Conservation (phyloP, 64 coral and sea anemone genomes). For the Actinia tenebrosa region DNA sequence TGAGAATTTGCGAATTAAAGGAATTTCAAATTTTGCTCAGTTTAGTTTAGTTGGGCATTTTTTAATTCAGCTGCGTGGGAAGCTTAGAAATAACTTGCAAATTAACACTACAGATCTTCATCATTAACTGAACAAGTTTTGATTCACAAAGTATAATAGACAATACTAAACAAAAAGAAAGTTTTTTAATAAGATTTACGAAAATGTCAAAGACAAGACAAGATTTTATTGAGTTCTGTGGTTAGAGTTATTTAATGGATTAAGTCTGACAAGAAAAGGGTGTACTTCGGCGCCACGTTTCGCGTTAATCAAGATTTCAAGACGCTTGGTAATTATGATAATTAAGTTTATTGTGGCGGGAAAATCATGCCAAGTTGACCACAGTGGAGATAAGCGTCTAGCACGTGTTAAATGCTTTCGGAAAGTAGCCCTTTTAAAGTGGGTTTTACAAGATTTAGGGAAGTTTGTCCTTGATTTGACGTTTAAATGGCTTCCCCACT, state of each 20-base stretch:
- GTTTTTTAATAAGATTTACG: background rate
- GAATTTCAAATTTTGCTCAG: too few species aligned
- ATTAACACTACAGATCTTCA: background rate
- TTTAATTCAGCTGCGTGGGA: too few species aligned
- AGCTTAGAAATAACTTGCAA: too few species aligned
- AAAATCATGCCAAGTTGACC: background rate
- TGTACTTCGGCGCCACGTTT: background rate
- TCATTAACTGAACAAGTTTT: background rate
- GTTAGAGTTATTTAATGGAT: background rate
- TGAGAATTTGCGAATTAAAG: too few species aligned
- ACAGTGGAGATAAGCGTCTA: background rate
- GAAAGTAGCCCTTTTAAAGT: slow-evolving; percentile 1
- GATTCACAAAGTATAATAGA: background rate
- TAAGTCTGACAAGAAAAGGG: background rate
- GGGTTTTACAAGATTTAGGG: background rate
- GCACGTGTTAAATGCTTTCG: background rate
- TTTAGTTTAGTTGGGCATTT: too few species aligned
- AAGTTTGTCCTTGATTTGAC: background rate
- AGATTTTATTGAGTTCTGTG: background rate
- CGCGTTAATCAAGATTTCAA: background rate
- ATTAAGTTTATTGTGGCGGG: background rate
- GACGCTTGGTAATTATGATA: background rate
- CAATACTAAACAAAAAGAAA: background rate
- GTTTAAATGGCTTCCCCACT: background rate
- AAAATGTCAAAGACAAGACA: background rate